Conservation (phyloP, 2,888 invertebrate genomes). For the Amblyjoppa proteus region DNA sequence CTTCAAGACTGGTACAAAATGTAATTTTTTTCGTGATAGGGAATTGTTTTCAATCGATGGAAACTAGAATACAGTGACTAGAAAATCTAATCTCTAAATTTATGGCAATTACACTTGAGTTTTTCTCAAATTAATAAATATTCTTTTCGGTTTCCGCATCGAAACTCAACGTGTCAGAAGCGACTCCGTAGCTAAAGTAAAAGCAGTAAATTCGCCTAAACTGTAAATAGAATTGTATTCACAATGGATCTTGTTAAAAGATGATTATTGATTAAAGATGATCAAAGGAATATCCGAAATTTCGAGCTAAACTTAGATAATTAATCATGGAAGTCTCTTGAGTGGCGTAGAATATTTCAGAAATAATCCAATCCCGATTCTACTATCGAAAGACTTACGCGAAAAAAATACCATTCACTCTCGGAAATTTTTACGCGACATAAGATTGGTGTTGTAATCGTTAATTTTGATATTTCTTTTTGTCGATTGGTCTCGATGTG, state of each 20-base stretch:
- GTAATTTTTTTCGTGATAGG: slow-evolving; percentile 51
- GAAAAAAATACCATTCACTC: slow-evolving; percentile 47
- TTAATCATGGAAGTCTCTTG: slow-evolving; percentile 51
- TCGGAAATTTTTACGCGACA: slow-evolving; percentile 54
- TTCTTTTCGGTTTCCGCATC: slow-evolving; percentile 26
- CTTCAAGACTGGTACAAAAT: slow-evolving; percentile 53
- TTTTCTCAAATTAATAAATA: slow-evolving; percentile 31
- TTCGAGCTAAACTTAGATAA: slow-evolving; percentile 34
- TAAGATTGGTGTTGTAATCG: slow-evolving; percentile 38
- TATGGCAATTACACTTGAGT: slow-evolving; percentile 1
- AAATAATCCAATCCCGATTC: slow-evolving; percentile 30
- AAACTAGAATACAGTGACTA: slow-evolving; percentile 30
- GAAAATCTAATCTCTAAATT: slow-evolving; percentile 23
- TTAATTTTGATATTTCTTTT: slow-evolving; percentile 1
- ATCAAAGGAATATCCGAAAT: slow-evolving; percentile 39
- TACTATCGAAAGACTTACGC: slow-evolving; percentile 22
- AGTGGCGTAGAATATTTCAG: slow-evolving; percentile 31
- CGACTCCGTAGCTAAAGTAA: slow-evolving; percentile 12
- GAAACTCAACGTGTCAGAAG: slow-evolving; percentile 32
- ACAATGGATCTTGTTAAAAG: slow-evolving; percentile 3
- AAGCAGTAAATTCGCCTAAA: slow-evolving; percentile 5
- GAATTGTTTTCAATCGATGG: slow-evolving; percentile 45
- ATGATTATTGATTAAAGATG: slow-evolving; percentile 29
- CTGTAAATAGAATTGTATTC: slow-evolving; percentile 28
- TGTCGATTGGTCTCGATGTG: slow-evolving; percentile 53